A percentile compares a stretch with the other conserved stretches of the same genome.
Conservation (phyloP, 2,113 vertebrate genomes). For the Picathartes gymnocephalus region DNA sequence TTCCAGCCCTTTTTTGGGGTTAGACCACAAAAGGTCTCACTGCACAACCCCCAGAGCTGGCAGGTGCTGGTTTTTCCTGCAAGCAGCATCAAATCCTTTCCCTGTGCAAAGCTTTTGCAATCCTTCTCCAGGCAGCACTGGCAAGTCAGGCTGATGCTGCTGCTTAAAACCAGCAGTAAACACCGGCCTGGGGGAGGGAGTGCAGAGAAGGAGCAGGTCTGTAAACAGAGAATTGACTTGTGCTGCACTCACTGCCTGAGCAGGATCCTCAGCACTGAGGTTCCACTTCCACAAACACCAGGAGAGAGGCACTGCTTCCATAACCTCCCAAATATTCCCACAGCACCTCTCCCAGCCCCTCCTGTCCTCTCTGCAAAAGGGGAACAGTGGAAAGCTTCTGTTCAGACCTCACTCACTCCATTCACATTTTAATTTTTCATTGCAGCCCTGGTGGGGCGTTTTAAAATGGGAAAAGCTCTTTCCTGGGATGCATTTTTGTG, state of each 20-base stretch:
- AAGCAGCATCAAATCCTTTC: not conserved
- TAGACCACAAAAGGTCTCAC: not conserved
- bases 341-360: not conserved
- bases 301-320: not conserved
- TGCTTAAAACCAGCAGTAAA: not conserved
- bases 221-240: not conserved
- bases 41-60: not conserved
- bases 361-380: not conserved
- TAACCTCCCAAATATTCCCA: not conserved
- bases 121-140: not conserved
- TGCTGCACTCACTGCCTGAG: not conserved
- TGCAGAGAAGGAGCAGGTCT: not conserved
- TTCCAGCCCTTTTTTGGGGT: not conserved
- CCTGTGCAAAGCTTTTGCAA: not conserved
- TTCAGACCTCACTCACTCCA: not conserved
- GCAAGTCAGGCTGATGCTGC: not conserved
- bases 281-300: not conserved
- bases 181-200: not conserved
- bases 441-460: not conserved
- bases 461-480: accelerated
- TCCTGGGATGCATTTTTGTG: not conserved
- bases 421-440: not conserved
- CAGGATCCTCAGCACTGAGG: accelerated
- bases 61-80: not conserved
- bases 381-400: not conserved